phyloP scores from a whole-genome alignment of 2,797 vertebrate genomes.

The Helarctos malayanus region DNA sequence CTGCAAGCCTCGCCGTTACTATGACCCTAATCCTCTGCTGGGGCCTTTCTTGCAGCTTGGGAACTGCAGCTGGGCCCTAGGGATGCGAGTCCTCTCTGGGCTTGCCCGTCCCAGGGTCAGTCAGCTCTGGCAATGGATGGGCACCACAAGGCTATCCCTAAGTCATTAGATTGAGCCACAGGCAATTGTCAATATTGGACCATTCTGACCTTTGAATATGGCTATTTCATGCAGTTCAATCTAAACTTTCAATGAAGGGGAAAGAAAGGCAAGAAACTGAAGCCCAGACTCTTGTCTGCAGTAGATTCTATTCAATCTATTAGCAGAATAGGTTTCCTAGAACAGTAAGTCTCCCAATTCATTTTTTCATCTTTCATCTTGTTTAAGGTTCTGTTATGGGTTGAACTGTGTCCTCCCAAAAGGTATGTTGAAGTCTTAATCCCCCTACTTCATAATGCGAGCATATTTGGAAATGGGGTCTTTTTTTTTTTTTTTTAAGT shows the following conservation, averaged over 20 bases:
- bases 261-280: slow-evolving; percentile 31
- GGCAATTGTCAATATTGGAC: neutral
- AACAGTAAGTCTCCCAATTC: neutral
- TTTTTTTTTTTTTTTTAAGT: neutral
- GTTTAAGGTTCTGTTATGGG: neutral
- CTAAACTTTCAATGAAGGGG: neutral
- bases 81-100: neutral
- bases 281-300: neutral
- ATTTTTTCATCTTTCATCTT: slow-evolving; percentile 19
- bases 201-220: neutral
- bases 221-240: neutral
- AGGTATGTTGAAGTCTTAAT: neutral
- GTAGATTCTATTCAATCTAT: neutral
- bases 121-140: neutral
- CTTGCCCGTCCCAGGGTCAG: neutral
- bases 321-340: neutral
- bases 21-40: neutral
- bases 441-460: neutral
- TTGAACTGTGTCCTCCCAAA: neutral
- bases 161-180: neutral
- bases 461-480: neutral
- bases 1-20: neutral
- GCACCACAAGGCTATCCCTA: neutral
- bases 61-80: neutral
- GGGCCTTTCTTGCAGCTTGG: neutral